These are phyloP conservation scores for Picus viridis DNA, from an alignment of 2,797 vertebrate genomes.

Conservation along the genomic window DNA sequence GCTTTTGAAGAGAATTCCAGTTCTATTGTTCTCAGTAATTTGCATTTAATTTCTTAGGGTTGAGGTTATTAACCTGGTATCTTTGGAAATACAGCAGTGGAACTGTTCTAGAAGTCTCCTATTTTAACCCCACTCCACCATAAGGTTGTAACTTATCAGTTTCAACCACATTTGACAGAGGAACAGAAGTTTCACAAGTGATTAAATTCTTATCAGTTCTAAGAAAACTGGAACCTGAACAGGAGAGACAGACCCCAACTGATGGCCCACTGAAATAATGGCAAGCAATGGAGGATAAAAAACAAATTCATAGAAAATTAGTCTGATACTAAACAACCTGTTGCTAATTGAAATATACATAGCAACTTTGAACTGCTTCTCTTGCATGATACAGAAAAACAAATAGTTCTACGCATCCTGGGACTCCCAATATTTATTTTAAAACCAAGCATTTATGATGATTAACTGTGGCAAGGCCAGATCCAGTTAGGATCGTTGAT, in stretches of 20 bases:
- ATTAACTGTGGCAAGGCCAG: constrained; percentile 7
- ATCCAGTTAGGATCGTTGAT: neutral
- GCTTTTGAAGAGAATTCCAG: neutral
- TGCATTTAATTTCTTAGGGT: neutral
- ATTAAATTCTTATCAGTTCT: constrained; percentile 28
- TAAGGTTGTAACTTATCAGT: neutral
- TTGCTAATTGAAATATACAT: neutral
- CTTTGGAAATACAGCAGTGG: neutral
- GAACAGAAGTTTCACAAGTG: constrained; percentile 21
- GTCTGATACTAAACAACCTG: neutral
- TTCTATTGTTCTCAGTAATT: neutral
- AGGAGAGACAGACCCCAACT: neutral
- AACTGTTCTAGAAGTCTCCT: neutral
- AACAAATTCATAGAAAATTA: neutral
- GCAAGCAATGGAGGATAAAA: neutral
- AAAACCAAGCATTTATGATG: neutral
- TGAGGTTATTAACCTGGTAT: neutral
- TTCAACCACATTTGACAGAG: neutral
- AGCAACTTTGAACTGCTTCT: neutral
- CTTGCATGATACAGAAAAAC: neutral
- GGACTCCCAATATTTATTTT: constrained; percentile 8
- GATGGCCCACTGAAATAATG: neutral
- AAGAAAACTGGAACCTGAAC: constrained; percentile 23
- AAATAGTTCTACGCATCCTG: neutral
- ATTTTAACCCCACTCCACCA: neutral